These are phyloP conservation scores for Vireo altiloquus DNA, from an alignment of 2,113 vertebrate genomes.

Conservation along the genomic window DNA sequence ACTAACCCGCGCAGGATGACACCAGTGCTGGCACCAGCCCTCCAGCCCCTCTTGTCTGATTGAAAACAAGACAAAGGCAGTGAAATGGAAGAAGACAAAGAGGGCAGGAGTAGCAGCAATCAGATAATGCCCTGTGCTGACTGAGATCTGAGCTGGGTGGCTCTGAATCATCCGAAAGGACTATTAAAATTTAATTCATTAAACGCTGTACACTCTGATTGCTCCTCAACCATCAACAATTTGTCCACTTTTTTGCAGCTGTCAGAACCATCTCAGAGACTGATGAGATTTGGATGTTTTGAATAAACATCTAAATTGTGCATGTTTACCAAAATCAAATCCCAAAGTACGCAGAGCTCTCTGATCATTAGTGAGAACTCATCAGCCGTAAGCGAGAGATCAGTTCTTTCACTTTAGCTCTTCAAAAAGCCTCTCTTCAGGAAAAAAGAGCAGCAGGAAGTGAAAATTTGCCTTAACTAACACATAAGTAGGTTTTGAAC, in stretches of 20 bases:
- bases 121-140: neutral
- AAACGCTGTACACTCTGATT: neutral
- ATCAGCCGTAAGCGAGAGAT: neutral
- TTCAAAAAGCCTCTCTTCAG: neutral
- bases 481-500: neutral
- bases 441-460: neutral
- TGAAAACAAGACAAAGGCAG: neutral
- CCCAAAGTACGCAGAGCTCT: neutral
- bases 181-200: constrained; percentile 3
- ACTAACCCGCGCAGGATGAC: neutral
- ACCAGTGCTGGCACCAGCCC: neutral
- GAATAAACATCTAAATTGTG: constrained; percentile 17
- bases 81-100: neutral
- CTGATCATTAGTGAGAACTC: constrained; percentile 13
- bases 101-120: neutral
- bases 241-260: constrained; percentile 9
- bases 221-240: neutral
- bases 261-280: neutral
- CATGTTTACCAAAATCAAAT: neutral
- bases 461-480: neutral
- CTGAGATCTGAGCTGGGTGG: neutral
- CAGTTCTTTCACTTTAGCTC: neutral
- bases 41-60: neutral
- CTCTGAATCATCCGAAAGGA: neutral
- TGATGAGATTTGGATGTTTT: constrained; percentile 2